Evolutionary conservation across 92 coral and sea anemone species (phyloP).

Genomic region (Phenganax marumi): DNA sequence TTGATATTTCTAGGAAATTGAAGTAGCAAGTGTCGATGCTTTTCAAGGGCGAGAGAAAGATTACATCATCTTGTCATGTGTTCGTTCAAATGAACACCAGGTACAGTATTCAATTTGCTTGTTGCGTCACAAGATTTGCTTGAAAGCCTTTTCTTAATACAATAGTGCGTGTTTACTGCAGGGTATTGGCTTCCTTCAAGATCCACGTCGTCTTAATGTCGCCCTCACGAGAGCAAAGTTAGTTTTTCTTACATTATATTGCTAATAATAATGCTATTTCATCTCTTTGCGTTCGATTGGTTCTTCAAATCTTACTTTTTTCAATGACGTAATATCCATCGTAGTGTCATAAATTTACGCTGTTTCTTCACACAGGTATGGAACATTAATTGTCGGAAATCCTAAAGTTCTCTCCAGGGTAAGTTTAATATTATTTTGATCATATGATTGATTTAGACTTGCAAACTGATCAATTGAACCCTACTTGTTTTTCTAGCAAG

Average conservation of each 20-base stretch:
- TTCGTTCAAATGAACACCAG: slow-evolving; percentile 99
- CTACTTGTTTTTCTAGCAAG: slow-evolving; percentile 69
- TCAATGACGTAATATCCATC: neutral
- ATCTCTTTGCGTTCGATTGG: neutral
- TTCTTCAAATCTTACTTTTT: no score
- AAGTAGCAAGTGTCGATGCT: slow-evolving; percentile 99
- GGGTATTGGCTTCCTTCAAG: slow-evolving; percentile 98
- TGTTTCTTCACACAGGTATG: slow-evolving; percentile 64
- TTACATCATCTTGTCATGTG: slow-evolving; percentile 95
- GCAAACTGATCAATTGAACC: neutral
- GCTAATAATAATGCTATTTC: neutral
- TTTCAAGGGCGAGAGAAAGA: slow-evolving; percentile 99
- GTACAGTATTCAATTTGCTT: slow-evolving; percentile 41
- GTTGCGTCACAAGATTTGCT: neutral
- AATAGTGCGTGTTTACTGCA: slow-evolving; percentile 26
- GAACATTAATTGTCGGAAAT: slow-evolving; percentile 94
- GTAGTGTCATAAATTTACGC: neutral
- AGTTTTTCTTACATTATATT: slow-evolving; percentile 21
- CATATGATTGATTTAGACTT: neutral
- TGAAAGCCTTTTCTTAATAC: neutral
- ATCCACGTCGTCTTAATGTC: slow-evolving; percentile 96
- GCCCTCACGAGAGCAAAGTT: slow-evolving; percentile 98
- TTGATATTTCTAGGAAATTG: slow-evolving; percentile 74
- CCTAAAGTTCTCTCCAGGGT: slow-evolving; percentile 96
- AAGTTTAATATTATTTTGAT: slow-evolving; percentile 11